These are phyloP conservation scores for Gallinago solitaria DNA, from an alignment of 2,797 vertebrate species.

Conservation along the genomic window DNA sequence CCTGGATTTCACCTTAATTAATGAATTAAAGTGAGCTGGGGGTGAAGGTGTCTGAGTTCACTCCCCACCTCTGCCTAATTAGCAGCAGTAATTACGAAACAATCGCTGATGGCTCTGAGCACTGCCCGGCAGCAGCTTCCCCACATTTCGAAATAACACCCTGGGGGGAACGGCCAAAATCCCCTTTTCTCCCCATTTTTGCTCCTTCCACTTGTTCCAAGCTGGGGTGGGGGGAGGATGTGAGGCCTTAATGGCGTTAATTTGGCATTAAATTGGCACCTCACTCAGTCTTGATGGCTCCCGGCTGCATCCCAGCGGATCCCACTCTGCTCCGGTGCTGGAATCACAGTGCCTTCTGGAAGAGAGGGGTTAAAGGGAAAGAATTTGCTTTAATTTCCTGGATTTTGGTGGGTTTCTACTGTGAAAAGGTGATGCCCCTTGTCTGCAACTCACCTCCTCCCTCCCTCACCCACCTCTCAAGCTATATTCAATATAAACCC, in stretches of 20 bases:
- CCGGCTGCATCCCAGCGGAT: fast-evolving
- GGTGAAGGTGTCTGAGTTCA: background rate
- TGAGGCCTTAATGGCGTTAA: background rate
- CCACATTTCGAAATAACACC: background rate
- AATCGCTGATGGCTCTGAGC: fast-evolving
- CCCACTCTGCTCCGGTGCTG: background rate
- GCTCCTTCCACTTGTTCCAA: background rate
- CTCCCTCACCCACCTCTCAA: background rate
- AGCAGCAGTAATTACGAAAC: background rate
- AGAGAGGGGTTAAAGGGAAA: background rate
- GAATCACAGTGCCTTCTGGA: fast-evolving
- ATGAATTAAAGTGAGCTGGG: background rate
- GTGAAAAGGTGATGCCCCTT: background rate
- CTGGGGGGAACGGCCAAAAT: background rate
- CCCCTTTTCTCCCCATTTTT: background rate
- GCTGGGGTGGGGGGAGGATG: background rate
- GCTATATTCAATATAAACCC: background rate
- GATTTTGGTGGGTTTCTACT: fast-evolving
- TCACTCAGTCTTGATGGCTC: fast-evolving
- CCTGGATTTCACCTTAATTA: background rate
- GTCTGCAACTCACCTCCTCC: background rate
- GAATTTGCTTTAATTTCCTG: background rate
- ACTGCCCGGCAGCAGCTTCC: background rate
- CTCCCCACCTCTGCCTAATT: background rate
- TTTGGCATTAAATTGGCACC: background rate